Evolutionary conservation across 2,888 invertebrate genomes (phyloP).

Genomic region (Neocrepidodera transversa): DNA sequence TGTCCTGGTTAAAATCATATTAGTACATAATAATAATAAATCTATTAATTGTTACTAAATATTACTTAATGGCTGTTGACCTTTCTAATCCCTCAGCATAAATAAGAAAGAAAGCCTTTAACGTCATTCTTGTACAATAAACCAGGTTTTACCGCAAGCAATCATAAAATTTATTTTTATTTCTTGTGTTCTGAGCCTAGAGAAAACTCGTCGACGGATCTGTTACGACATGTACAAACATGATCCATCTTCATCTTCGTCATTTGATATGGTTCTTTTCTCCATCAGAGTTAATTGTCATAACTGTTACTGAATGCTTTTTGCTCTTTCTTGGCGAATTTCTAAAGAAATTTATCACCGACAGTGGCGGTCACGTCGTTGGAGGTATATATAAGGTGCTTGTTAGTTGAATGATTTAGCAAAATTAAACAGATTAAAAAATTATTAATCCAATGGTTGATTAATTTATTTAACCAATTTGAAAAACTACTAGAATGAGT

Average conservation of each 20-base stretch:
- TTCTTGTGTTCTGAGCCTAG: background rate
- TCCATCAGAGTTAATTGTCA: background rate
- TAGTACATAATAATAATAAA: no score
- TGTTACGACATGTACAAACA: background rate
- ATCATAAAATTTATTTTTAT: background rate
- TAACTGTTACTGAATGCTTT: background rate
- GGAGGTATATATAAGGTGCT: no score
- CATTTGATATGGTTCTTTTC: background rate
- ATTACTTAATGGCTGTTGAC: background rate
- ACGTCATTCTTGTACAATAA: background rate
- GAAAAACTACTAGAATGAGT: no score
- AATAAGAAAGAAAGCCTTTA: background rate
- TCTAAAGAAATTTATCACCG: background rate
- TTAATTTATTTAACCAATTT: no score
- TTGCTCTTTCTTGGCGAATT: background rate
- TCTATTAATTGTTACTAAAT: no score
- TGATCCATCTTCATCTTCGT: background rate
- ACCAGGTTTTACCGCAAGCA: slow-evolving; percentile 2
- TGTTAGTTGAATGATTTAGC: no score
- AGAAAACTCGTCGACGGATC: background rate
- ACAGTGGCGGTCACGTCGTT: no score
- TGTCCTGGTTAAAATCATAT: no score
- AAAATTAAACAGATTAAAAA: no score
- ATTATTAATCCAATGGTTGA: no score
- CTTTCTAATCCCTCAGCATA: no score